Evolutionary conservation across 2,888 invertebrate species (phyloP).

Genomic region (Hedychridium roseum): DNA sequence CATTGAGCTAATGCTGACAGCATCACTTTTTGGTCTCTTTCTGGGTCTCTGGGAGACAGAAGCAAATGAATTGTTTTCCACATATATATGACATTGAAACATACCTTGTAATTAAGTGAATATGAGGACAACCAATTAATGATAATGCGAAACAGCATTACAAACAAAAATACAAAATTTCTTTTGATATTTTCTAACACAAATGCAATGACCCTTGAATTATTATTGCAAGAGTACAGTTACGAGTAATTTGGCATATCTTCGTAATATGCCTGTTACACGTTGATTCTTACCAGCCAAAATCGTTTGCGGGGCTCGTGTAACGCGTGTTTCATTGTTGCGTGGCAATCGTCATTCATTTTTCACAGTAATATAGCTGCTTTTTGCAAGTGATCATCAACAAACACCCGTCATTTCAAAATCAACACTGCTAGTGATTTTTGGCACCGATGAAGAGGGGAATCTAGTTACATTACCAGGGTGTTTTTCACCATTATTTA

Average conservation of each 20-base stretch:
- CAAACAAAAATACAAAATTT: neutral
- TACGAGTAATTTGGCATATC: neutral
- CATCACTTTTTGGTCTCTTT: constrained; percentile 57
- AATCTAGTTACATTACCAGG: too few relatives aligned
- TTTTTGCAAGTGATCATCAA: too few relatives aligned
- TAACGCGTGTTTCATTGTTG: constrained; percentile 48
- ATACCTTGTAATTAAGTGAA: constrained; percentile 1
- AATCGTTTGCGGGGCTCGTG: constrained; percentile 56
- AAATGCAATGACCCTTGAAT: neutral
- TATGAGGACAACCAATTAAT: neutral
- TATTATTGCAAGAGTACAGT: neutral
- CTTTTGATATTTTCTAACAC: neutral
- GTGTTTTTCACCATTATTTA: too few relatives aligned
- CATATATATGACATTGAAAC: constrained; percentile 1
- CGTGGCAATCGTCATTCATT: constrained; percentile 47
- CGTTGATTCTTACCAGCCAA: constrained; percentile 50
- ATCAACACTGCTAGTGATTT: too few relatives aligned
- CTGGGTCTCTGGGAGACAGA: constrained; percentile 59
- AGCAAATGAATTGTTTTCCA: too few relatives aligned
- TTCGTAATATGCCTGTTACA: neutral
- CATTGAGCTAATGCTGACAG: constrained; percentile 56
- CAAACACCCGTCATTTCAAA: too few relatives aligned
- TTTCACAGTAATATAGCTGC: too few relatives aligned
- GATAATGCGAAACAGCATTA: neutral
- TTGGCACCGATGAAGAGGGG: too few relatives aligned